These are phyloP conservation scores for Raja brachyura DNA, from an alignment of 2,113 vertebrate species.

Conservation along the genomic window DNA sequence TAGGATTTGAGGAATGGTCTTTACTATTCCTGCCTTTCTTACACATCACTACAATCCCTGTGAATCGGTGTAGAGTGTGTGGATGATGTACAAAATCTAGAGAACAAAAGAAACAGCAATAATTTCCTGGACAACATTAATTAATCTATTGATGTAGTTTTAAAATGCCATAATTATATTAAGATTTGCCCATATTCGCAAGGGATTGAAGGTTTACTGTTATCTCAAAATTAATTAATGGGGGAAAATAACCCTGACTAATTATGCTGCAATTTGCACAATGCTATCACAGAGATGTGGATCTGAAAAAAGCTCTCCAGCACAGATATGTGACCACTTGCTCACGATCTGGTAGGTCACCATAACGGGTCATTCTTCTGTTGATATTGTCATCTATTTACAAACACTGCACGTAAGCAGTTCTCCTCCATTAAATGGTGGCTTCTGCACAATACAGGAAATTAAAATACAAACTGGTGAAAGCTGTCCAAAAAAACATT, in stretches of 20 bases:
- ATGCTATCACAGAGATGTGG: neutral
- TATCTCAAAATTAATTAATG: neutral
- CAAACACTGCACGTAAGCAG: neutral
- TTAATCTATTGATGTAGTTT: too few relatives aligned
- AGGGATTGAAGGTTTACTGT: neutral
- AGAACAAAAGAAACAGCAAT: too few relatives aligned
- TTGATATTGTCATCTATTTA: neutral
- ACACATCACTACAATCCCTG: too few relatives aligned
- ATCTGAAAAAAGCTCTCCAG: neutral
- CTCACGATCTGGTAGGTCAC: neutral
- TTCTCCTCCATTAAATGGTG: neutral
- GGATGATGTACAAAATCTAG: too few relatives aligned
- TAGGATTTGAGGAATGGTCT: too few relatives aligned
- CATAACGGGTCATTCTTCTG: neutral
- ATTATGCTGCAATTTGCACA: neutral
- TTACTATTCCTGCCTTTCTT: too few relatives aligned
- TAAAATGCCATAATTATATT: conserved; percentile 11
- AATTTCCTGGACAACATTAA: too few relatives aligned
- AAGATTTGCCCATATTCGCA: neutral
- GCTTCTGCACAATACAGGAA: neutral
- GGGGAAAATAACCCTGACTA: neutral
- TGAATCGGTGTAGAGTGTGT: too few relatives aligned
- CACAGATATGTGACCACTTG: neutral
- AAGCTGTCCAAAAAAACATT: neutral
- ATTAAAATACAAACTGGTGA: neutral